Evolutionary conservation across 2,797 vertebrate genomes (phyloP).

Genomic region (Betta splendens): DNA sequence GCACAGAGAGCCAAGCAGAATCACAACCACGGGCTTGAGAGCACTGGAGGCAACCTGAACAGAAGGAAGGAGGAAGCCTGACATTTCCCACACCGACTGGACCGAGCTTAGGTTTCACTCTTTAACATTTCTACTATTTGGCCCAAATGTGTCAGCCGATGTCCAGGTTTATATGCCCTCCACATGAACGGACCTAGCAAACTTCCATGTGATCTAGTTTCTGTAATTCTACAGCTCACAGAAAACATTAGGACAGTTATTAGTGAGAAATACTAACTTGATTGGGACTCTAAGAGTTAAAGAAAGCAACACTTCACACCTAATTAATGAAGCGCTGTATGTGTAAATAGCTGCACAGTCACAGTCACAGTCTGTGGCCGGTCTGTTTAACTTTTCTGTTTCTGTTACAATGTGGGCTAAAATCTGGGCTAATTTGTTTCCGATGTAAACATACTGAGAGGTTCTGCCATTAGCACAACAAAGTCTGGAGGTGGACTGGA

Average conservation of each 20-base stretch:
- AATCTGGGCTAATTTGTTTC: slow-evolving; percentile 39
- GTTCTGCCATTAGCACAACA: slow-evolving; percentile 31
- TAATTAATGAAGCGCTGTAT: not conserved
- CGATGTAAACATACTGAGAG: slow-evolving; percentile 44
- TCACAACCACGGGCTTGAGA: slow-evolving; percentile 30
- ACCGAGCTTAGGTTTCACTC: no score
- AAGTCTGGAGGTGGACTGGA: slow-evolving; percentile 56
- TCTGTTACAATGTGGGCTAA: slow-evolving; percentile 1
- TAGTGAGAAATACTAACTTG: no score
- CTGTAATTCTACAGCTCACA: no score
- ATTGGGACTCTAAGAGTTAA: not conserved
- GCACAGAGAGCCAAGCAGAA: slow-evolving; percentile 20
- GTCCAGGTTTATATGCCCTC: no score
- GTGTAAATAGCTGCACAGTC: not conserved
- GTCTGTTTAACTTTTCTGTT: slow-evolving; percentile 12
- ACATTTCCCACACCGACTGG: slow-evolving; percentile 33
- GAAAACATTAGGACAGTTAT: no score
- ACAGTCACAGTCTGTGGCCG: not conserved
- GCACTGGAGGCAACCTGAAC: slow-evolving; percentile 25
- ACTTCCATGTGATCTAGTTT: no score
- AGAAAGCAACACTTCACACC: not conserved
- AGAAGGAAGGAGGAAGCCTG: slow-evolving; percentile 28
- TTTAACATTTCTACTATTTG: no score
- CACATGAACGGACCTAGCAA: no score
- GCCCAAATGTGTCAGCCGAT: no score